These are phyloP conservation scores for Neodiprion lecontei DNA, from an alignment of 1,140 invertebrate genomes.

Conservation along the genomic window DNA sequence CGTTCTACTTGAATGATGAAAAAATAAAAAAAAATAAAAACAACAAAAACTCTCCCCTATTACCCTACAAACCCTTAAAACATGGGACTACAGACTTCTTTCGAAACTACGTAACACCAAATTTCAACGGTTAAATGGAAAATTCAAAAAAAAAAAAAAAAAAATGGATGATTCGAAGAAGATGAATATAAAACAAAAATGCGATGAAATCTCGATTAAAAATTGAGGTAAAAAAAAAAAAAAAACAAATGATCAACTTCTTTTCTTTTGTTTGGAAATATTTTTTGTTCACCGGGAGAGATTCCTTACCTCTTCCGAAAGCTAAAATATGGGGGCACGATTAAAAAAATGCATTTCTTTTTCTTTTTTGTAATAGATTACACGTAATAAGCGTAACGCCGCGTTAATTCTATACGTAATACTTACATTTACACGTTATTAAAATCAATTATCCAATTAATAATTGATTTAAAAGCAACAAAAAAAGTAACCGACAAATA, in stretches of 20 bases:
- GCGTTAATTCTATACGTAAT: not conserved
- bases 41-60: not conserved
- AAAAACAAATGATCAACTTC: too few species aligned
- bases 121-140: not conserved
- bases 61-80: not conserved
- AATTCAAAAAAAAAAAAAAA: not conserved
- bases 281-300: slow-evolving; percentile 54
- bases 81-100: not conserved
- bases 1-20: not conserved
- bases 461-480: too few species aligned
- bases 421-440: not conserved
- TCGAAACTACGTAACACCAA: not conserved
- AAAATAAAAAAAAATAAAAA: too few species aligned
- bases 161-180: too few species aligned
- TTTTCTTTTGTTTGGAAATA: slow-evolving; percentile 47
- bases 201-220: too few species aligned
- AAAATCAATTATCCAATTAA: not conserved
- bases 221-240: too few species aligned
- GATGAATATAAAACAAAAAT: too few species aligned
- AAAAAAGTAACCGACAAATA: too few species aligned
- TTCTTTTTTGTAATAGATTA: not conserved
- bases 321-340: slow-evolving; percentile 62
- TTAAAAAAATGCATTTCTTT: slow-evolving; percentile 56
- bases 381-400: not conserved
- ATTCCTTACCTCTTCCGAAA: slow-evolving; percentile 64